Conservation (phyloP, 2,113 vertebrate genomes). For the Raphicerus campestris region DNA sequence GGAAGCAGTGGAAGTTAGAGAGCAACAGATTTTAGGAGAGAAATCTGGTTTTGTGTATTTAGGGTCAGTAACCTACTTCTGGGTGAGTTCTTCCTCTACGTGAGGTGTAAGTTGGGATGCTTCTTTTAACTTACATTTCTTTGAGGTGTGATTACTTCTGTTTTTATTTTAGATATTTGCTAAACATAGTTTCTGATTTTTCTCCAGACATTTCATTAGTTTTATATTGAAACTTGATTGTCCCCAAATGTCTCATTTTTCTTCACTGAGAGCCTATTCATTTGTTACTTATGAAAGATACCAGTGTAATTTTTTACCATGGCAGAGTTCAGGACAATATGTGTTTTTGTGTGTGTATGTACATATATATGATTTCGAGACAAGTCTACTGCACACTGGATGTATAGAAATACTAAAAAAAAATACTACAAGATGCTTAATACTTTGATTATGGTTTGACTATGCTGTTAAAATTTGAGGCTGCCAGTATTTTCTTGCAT, state of each 20-base stretch:
- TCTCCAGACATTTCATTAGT: not conserved
- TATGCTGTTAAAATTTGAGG: slow-evolving; percentile 33
- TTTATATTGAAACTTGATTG: not conserved
- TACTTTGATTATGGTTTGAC: not conserved
- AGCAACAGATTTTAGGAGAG: not conserved
- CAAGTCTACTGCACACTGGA: not conserved
- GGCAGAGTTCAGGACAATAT: not conserved
- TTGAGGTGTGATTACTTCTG: not conserved
- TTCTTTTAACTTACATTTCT: not conserved
- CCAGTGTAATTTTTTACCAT: not conserved
- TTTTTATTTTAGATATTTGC: not conserved
- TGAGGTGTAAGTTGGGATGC: not conserved
- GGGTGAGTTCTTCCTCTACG: not conserved
- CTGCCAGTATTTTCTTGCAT: slow-evolving; percentile 20
- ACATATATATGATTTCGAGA: not conserved
- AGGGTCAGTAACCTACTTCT: not conserved
- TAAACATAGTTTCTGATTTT: not conserved
- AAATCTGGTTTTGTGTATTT: not conserved
- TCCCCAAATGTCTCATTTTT: not conserved
- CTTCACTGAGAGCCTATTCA: not conserved
- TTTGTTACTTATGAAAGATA: not conserved
- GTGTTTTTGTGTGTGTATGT: not conserved
- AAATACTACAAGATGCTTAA: not conserved
- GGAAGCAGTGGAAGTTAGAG: not conserved
- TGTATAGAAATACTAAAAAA: not conserved